phyloP scores from a whole-genome alignment of 2,888 invertebrate genomes.

The Caenorhabditis sinica region DNA sequence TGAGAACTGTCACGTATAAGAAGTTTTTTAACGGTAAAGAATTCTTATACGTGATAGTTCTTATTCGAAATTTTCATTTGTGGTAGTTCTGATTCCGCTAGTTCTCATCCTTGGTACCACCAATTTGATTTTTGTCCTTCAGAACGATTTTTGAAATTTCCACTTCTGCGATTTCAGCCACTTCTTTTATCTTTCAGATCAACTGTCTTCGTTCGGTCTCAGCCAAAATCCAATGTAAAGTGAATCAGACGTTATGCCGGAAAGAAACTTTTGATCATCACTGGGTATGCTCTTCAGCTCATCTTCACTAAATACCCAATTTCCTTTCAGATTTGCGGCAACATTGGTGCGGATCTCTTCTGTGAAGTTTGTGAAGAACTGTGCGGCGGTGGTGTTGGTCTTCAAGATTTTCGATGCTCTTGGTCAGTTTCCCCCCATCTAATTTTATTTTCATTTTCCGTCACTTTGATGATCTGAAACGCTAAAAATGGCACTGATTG shows the following conservation, averaged over 20 bases:
- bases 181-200: constrained; percentile 43
- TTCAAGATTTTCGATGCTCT: constrained; percentile 75
- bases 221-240: constrained; percentile 63
- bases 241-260: constrained; percentile 41
- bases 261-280: constrained; percentile 63
- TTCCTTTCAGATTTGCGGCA: constrained; percentile 69
- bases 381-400: constrained; percentile 74
- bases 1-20: too few relatives aligned
- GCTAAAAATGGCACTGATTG: constrained; percentile 26
- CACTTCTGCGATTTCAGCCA: not conserved
- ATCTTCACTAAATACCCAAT: not conserved
- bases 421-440: constrained; percentile 58
- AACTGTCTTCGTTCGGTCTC: constrained; percentile 63
- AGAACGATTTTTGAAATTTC: not conserved
- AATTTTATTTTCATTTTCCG: not conserved
- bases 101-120: too few relatives aligned
- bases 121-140: too few relatives aligned
- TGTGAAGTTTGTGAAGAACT: constrained; percentile 76
- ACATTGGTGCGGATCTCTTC: constrained; percentile 74
- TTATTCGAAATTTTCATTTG: too few relatives aligned
- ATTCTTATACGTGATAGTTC: too few relatives aligned
- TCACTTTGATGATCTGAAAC: constrained; percentile 16
- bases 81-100: too few relatives aligned
- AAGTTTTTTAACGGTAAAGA: too few relatives aligned
- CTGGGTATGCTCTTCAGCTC: constrained; percentile 43